These are phyloP conservation scores for Pyrocephalus nanus DNA, from an alignment of 2,797 vertebrate genomes.

Conservation along the genomic window DNA sequence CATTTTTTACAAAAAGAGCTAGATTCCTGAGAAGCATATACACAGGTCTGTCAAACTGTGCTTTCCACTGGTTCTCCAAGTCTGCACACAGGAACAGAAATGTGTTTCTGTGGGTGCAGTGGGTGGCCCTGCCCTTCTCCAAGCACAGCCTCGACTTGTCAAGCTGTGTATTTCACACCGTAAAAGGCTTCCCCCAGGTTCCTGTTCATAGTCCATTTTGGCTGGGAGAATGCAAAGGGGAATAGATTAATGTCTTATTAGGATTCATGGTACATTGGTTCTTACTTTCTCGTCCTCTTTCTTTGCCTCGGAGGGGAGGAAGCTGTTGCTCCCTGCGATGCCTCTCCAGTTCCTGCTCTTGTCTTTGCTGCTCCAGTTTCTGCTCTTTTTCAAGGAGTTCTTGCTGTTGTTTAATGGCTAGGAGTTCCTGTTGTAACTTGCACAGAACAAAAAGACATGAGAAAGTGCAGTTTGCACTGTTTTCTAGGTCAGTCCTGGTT, in stretches of 20 bases:
- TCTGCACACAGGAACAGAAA: neutral
- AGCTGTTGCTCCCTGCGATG: slow-evolving; percentile 92
- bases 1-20: neutral
- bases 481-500: slow-evolving; percentile 43
- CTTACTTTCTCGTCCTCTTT: slow-evolving; percentile 97
- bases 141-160: neutral
- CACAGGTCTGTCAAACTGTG: neutral
- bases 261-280: slow-evolving; percentile 37
- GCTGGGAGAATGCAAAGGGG: neutral
- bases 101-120: neutral
- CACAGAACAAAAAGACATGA: slow-evolving; percentile 80
- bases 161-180: neutral
- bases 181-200: neutral
- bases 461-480: slow-evolving; percentile 66
- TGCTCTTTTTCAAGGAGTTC: slow-evolving; percentile 96
- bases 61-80: neutral
- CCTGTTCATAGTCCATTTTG: neutral
- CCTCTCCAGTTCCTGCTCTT: slow-evolving; percentile 95
- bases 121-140: neutral
- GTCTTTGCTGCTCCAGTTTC: slow-evolving; percentile 93
- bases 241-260: slow-evolving; percentile 33
- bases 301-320: slow-evolving; percentile 88
- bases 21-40: neutral
- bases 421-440: slow-evolving; percentile 98
- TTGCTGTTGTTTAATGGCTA: slow-evolving; percentile 97